Percentiles rank a stretch among this genome's conserved stretches.
These are phyloP conservation scores for Apocheima hispidaria DNA, from an alignment of 2,888 invertebrate genomes.

Conservation along the genomic window DNA sequence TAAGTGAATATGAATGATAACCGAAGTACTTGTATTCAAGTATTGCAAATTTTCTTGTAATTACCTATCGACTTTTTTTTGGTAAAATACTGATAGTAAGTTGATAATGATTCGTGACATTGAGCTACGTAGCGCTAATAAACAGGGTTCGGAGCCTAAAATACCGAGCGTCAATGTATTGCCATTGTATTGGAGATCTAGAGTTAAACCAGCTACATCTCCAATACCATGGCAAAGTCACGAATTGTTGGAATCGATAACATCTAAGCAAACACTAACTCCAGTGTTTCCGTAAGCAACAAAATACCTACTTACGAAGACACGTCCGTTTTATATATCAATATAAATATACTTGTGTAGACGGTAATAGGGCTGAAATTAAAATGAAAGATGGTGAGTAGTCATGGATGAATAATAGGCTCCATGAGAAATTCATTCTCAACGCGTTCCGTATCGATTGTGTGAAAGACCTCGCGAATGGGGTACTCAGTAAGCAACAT, in stretches of 20 bases:
- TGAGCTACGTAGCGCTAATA: constrained; percentile 9
- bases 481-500: constrained; percentile 32
- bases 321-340: no score
- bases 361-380: constrained; percentile 20
- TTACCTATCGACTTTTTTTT: neutral
- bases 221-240: constrained; percentile 52
- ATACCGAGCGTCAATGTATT: constrained; percentile 16
- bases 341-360: no score
- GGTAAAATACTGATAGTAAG: constrained; percentile 1
- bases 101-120: constrained; percentile 2
- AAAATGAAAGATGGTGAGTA: constrained; percentile 17
- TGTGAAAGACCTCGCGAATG: constrained; percentile 32
- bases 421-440: constrained; percentile 56
- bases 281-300: constrained; percentile 30
- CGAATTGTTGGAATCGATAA: constrained; percentile 57
- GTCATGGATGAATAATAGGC: constrained; percentile 35
- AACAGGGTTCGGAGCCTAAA: neutral
- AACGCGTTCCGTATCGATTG: constrained; percentile 42
- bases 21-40: constrained; percentile 8
- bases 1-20: constrained; percentile 6
- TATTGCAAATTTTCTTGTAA: constrained; percentile 2
- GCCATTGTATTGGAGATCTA: no score
- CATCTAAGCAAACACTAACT: constrained; percentile 56
- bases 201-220: constrained; percentile 36
- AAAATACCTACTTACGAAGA: neutral